Evolutionary conservation across 2,888 invertebrate species (phyloP), one percentile per base, ranked within the genome.

Genomic region (Eugnorisma glareosa): DNA sequence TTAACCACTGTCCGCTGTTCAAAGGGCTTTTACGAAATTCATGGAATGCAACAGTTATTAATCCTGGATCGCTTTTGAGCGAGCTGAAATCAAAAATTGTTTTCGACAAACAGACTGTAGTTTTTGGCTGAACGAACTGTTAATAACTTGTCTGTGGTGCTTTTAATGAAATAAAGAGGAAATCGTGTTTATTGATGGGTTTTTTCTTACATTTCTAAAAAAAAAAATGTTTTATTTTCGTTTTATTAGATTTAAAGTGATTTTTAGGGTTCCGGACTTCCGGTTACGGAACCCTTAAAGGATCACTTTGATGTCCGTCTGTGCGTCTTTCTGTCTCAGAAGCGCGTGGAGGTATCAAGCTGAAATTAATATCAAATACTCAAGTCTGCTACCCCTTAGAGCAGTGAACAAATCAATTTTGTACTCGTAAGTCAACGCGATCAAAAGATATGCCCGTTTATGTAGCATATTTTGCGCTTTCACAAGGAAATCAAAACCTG

Each of bases 1-100:
- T 77, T 81, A 75, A 66, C 75, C 69, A 68, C 73, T 78, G 78
- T 37, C 45, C 70, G 61, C 11, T 70, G 67, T 37, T 85, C 82
- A 84, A 84, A 84, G 75, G 75, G 84, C 63, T 85, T 85, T 84
- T 35, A 73, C 61, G 66, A 74, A 79, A 82, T 84, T 73, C 85
- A 40, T 66, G 64, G 40, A 45, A 69, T 18, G 70, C 73, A 75
- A 79, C 82, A 79, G 74, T 82, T 84, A 78, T 85, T 84, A 85
- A 79, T 79, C 54, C 79, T 13, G 85, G 69, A 48, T 82, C 43
- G 75, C 66, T 73, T 75, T 73, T 67, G 48, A 73, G 54, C 68
- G 71, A 81, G 76, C 80, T 66, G 67, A 64, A 75, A 85, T 79
- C 82, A 79, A 81, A 83, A 72, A 84, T 73, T 43, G 75, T 75